phyloP scores from a whole-genome alignment of 2,888 invertebrate genomes.

The Podabrus alpinus region DNA sequence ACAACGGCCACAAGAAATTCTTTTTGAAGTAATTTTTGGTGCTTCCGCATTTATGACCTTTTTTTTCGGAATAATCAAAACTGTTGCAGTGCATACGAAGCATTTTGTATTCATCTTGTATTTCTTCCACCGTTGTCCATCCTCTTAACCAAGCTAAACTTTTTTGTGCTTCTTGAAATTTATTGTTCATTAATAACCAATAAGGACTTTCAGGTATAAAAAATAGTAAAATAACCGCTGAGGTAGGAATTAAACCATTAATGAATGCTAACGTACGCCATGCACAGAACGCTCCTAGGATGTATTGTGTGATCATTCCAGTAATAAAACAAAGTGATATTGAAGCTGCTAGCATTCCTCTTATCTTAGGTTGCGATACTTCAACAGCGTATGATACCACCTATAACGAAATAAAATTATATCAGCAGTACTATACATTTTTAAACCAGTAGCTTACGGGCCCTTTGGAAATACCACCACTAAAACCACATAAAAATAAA shows the following conservation, averaged over 20 bases:
- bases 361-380: slow-evolving; percentile 77
- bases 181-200: slow-evolving; percentile 74
- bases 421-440: not conserved
- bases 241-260: slow-evolving; percentile 66
- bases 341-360: slow-evolving; percentile 74
- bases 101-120: slow-evolving; percentile 63
- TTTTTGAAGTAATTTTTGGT: slow-evolving; percentile 49
- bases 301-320: slow-evolving; percentile 76
- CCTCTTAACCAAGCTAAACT: slow-evolving; percentile 79
- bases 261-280: slow-evolving; percentile 75
- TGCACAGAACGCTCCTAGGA: slow-evolving; percentile 70
- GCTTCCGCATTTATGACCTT: not conserved
- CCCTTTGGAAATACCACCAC: slow-evolving; percentile 79
- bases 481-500: slow-evolving; percentile 71
- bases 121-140: slow-evolving; percentile 67
- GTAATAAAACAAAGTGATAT: slow-evolving; percentile 76
- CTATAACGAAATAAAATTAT: slow-evolving; percentile 50
- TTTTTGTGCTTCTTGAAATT: slow-evolving; percentile 67
- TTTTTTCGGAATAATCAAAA: not conserved
- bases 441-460: slow-evolving; percentile 61
- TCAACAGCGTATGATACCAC: slow-evolving; percentile 85
- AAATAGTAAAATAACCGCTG: slow-evolving; percentile 68
- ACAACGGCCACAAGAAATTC: slow-evolving; percentile 69
- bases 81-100: not conserved
- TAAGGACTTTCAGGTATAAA: slow-evolving; percentile 82